These are phyloP conservation scores for Ganaspis sp. DNA, from an alignment of 1,140 invertebrate genomes.

Conservation along the genomic window DNA sequence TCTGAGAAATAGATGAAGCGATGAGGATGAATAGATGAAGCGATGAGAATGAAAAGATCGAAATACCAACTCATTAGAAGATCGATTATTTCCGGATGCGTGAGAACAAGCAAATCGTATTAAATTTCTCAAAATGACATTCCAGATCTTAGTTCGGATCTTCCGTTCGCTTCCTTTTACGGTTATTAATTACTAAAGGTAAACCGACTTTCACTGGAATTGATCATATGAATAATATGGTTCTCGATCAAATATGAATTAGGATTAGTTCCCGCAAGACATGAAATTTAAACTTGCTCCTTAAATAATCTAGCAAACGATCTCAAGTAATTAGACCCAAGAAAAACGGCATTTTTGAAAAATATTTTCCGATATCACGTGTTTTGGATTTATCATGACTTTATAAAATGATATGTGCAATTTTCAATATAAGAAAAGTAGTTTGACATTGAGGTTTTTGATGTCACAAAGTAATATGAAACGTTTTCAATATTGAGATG, in stretches of 20 bases:
- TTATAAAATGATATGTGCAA: too few relatives aligned
- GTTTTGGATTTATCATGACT: too few relatives aligned
- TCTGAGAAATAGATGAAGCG: neutral
- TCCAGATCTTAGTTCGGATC: neutral
- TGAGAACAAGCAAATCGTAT: neutral
- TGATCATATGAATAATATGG: conserved; percentile 11
- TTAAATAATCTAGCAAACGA: neutral
- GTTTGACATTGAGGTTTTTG: neutral
- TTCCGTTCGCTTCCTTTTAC: neutral
- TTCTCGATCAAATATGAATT: neutral
- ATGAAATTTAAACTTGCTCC: neutral
- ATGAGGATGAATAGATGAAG: neutral
- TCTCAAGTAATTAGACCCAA: neutral
- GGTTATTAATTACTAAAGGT: conserved; percentile 16
- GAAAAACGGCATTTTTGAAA: neutral
- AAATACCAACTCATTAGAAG: conserved; percentile 11
- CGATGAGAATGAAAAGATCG: neutral
- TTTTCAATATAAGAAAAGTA: too few relatives aligned
- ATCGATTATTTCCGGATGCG: conserved; percentile 10
- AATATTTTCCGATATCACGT: neutral
- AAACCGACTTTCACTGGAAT: conserved; percentile 2
- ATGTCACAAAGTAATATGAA: neutral
- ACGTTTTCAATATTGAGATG: conserved; percentile 1
- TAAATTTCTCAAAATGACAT: conserved; percentile 21
- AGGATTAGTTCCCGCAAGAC: neutral